Base-by-base conservation (phyloP, 2,888 invertebrate species). In the Endomychus coccineus region DNA sequence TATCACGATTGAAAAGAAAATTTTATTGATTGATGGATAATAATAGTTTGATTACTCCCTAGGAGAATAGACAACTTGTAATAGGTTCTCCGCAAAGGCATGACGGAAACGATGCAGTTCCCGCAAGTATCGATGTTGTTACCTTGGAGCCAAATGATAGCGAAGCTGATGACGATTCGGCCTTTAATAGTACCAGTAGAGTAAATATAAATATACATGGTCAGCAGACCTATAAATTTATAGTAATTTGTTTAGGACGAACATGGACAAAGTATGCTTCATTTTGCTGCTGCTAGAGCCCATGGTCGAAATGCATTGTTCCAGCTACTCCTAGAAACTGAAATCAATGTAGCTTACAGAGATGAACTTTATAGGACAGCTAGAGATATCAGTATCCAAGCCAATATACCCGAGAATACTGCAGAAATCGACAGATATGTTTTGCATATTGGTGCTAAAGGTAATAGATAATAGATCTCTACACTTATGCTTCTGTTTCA, bases 331-430 rank as follows among this genome's bases (percentile, higher is more conserved):
- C 76, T 81, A 56, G 89, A 90, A 57, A 79, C 83, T 0, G 80
- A 83, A 48, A 77, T 84, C 14, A 88, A 84, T 60, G 71, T 90
- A 30, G 86, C 82, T 1, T 85, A 80, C 58, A 72, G 90, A 33
- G 90, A 92, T 62, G 85, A 86, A 52, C 64, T 86, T n/a, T 90
- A 89, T 61, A 73, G 88, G 24, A 90, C 91, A 1, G 86, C 88
- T 0, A 69, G 91, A 23, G 91, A 91, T 61, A 83, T 90, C 19
- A 87, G 89, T 9, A 73, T 82, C 33, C 82, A 86, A 54, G 82
- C 85, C 1, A 80, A 80, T 46, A 75, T 87, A 28, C 71, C 75
- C 0, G 83, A 83, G 31, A 92, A 91, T 59, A 82, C 87, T 0
- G 70, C 70, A 6, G 85, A 87, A 56, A 84, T 92, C 43, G 90